phyloP scores from a whole-genome alignment of 2,113 vertebrate genomes.

The Monopterus albus region DNA sequence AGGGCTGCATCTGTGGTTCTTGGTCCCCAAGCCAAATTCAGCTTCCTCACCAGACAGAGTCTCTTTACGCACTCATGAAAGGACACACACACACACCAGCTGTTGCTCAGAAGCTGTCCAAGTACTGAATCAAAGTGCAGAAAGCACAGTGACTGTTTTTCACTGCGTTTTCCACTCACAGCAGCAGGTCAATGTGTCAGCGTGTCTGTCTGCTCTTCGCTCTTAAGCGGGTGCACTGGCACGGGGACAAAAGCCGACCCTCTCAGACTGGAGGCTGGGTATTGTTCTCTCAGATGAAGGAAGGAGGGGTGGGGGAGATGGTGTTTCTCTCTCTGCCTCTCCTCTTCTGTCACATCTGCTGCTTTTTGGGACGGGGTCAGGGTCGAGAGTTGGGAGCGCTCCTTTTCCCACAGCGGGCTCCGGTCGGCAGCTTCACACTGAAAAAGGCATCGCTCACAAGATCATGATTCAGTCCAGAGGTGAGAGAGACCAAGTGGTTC shows the following conservation, averaged over 20 bases:
- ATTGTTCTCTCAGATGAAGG: constrained; percentile 73
- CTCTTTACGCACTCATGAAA: constrained; percentile 38
- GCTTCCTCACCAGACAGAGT: neutral
- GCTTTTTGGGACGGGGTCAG: constrained; percentile 41
- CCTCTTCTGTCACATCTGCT: constrained; percentile 73
- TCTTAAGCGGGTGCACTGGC: constrained; percentile 43
- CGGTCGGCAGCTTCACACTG: constrained; percentile 20
- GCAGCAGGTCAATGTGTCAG: constrained; percentile 67
- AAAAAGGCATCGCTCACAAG: constrained; percentile 9
- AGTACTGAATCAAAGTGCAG: constrained; percentile 74
- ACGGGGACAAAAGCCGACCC: constrained; percentile 70
- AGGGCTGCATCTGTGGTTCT: constrained; percentile 53
- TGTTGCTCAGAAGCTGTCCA: constrained; percentile 81
- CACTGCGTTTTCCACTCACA: constrained; percentile 30
- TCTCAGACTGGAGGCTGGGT: constrained; percentile 59
- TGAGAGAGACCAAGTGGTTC: constrained; percentile 12
- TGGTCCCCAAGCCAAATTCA: neutral
- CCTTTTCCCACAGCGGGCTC: neutral
- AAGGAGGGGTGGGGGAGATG: constrained; percentile 44
- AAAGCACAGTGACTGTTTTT: constrained; percentile 14
- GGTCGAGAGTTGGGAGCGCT: constrained; percentile 14
- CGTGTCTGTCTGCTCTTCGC: constrained; percentile 55
- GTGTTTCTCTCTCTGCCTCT: constrained; percentile 53
- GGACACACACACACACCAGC: neutral
- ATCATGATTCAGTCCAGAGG: constrained; percentile 28